Evolutionary conservation across 1,140 invertebrate species (phyloP).

Genomic region (Aradophagus sp.): DNA sequence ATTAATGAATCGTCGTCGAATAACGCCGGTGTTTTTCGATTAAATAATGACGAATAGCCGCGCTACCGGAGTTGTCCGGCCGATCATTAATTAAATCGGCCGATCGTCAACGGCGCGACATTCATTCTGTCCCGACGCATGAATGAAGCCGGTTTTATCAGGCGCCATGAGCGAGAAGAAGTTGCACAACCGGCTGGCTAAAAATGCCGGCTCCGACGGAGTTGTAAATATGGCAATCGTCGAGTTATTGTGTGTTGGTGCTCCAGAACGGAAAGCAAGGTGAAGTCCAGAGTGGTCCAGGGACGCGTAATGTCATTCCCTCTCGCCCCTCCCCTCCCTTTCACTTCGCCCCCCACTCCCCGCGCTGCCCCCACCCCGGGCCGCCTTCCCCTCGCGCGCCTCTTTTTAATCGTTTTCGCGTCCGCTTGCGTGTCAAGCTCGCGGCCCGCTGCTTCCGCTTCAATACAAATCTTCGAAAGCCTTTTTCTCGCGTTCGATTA

Average conservation of each 20-base stretch:
- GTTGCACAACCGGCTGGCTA: constrained; percentile 53
- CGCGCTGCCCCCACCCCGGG: too few species aligned
- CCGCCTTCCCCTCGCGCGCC: too few species aligned
- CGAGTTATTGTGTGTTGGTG: constrained; percentile 46
- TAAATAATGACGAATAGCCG: constrained; percentile 53
- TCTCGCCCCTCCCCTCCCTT: not conserved
- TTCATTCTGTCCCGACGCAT: constrained; percentile 50
- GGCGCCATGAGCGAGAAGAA: constrained; percentile 55
- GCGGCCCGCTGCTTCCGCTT: constrained; percentile 46
- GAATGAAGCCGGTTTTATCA: constrained; percentile 60
- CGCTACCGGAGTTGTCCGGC: constrained; percentile 54
- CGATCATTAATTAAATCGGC: constrained; percentile 55
- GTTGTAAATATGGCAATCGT: constrained; percentile 49
- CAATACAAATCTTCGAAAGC: constrained; percentile 40
- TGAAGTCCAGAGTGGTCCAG: constrained; percentile 35
- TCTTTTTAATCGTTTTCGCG: constrained; percentile 9
- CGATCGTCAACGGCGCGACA: constrained; percentile 51
- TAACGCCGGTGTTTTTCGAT: constrained; percentile 53
- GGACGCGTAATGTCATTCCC: constrained; percentile 23
- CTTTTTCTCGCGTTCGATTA: constrained; percentile 20
- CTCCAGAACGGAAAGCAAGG: constrained; percentile 48
- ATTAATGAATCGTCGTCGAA: constrained; percentile 54
- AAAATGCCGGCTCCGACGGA: constrained; percentile 49
- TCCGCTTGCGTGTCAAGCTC: constrained; percentile 38
- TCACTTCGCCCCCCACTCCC: not conserved